Base-by-base conservation (phyloP, 2,113 vertebrate genomes). In the Mola mola region DNA sequence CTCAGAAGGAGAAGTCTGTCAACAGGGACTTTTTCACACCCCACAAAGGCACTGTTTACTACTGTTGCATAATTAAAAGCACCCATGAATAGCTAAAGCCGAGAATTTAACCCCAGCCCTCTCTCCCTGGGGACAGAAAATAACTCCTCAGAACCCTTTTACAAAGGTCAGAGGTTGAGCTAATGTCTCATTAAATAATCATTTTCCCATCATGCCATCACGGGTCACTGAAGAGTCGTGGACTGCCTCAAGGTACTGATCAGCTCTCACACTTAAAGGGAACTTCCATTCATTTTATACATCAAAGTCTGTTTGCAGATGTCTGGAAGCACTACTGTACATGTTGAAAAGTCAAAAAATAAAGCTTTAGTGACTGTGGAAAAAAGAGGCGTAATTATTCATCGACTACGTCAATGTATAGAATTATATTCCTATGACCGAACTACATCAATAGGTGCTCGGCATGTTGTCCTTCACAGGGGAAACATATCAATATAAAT, bases 51-150 rank as follows among this genome's bases (percentile, higher is more conserved):
- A 61, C 43, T 79, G 61, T 82, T 86, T 85, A 64, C 66, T 44
- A n/a, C 42, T 62, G 53, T 74, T 85, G 49, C 67, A 84, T 85
- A 78, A 87, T 84, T 87, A 80, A n/a, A 84, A 79, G 22, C 26
- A 52, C 15, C 76, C 72, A 78, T 88, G 70, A 90, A 85, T 87
- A 83, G 48, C 36, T 62, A 24, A 76, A 24, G 15, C 31, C 15
- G 1, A 55, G 36, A 59, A 38, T 71, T 75, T 72, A 62, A 47
- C 52, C 31, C 22, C n/a, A 19, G n/a, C 20, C 25, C 29, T 16
- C 17, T 29, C 52, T 60, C 20, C 34, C 25, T 36, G 33, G 20
- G 37, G 58, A 60, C 11, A 73, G 60, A 62, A 49, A 56, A 79
- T 63, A 71, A 79, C 81, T 81, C 55, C 49, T 55, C 22, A 34